A percentile compares a stretch with the other conserved stretches of the same genome.
Evolutionary conservation across 2,888 invertebrate species (phyloP).

Genomic region (Rotaria sp.): DNA sequence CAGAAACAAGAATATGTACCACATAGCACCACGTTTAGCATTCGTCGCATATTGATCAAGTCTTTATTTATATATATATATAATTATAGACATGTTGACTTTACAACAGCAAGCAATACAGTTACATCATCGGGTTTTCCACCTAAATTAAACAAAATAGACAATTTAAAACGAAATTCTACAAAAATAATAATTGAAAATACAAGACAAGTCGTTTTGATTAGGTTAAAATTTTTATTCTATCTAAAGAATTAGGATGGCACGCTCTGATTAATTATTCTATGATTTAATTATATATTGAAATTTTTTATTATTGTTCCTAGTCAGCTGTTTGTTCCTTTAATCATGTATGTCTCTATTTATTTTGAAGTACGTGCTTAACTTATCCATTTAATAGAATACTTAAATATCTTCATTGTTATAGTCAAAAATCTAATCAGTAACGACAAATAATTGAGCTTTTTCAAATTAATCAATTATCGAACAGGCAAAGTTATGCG

Average conservation of each 20-base stretch:
- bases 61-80: background rate
- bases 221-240: no score
- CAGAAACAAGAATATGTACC: background rate
- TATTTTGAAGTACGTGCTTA: background rate
- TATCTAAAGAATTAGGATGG: no score
- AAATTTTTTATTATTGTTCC: no score
- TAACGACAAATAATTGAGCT: no score
- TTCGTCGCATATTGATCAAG: background rate
- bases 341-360: background rate
- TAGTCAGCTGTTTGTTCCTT: background rate
- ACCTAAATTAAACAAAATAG: constrained; percentile 11
- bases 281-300: no score
- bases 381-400: background rate
- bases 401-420: no score
- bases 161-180: background rate
- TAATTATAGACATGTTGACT: background rate
- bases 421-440: no score
- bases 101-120: constrained; percentile 32
- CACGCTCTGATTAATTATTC: no score
- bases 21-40: background rate
- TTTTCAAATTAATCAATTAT: no score
- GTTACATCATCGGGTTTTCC: constrained; percentile 40
- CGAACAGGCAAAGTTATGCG: background rate
- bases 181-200: no score
- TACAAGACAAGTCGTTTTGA: no score